phyloP scores from a whole-genome alignment of 2,797 vertebrate genomes.

The Toxotes lorentzi region DNA sequence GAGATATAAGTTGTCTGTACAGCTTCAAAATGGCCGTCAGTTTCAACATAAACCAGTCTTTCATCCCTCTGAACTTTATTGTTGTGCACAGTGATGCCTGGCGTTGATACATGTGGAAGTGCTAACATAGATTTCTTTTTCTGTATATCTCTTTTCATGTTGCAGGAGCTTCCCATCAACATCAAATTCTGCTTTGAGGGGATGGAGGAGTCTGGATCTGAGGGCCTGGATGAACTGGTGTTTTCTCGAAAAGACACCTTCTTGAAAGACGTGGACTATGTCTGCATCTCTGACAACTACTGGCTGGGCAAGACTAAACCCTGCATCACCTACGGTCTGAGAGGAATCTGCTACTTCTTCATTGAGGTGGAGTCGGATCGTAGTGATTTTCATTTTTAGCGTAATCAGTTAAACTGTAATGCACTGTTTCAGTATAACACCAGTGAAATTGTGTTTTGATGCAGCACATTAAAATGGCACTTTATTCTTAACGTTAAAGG shows the following conservation, averaged over 20 bases:
- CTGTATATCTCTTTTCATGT: neutral
- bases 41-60: neutral
- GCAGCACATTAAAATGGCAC: accelerated
- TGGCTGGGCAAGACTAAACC: slow-evolving; percentile 98
- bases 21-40: neutral
- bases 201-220: slow-evolving; percentile 98
- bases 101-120: no score
- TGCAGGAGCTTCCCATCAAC: slow-evolving; percentile 95
- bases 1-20: neutral
- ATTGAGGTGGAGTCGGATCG: slow-evolving; percentile 83
- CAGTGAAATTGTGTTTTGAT: neutral
- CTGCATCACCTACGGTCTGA: slow-evolving; percentile 96
- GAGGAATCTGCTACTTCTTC: slow-evolving; percentile 96
- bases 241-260: slow-evolving; percentile 90
- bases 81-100: no score
- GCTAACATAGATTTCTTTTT: no score
- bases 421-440: neutral
- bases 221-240: slow-evolving; percentile 94
- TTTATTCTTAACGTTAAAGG: slow-evolving; percentile 73
- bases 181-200: slow-evolving; percentile 97
- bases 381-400: neutral
- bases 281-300: slow-evolving; percentile 99
- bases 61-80: neutral
- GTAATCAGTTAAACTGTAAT: neutral
- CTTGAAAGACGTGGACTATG: slow-evolving; percentile 94